phyloP scores from a whole-genome alignment of 1,140 invertebrate species.

The Saxidomus purpurata region DNA sequence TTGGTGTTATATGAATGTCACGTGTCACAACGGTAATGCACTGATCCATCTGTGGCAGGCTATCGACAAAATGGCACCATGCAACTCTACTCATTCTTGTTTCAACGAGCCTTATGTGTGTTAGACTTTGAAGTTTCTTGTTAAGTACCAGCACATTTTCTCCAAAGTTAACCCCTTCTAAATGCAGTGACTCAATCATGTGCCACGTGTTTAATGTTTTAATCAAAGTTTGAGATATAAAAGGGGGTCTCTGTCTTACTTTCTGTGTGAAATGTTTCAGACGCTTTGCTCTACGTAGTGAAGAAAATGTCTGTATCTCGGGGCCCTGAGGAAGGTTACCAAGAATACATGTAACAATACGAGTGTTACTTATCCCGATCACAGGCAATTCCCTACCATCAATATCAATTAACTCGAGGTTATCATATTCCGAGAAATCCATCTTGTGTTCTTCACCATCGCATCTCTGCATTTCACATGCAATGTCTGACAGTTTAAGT shows the following conservation, averaged over 20 bases:
- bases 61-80: background rate
- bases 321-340: background rate
- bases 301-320: background rate
- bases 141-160: background rate
- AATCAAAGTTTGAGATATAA: background rate
- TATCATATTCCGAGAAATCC: background rate
- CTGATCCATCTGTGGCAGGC: background rate
- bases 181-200: background rate
- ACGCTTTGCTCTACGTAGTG: background rate
- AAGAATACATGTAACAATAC: background rate
- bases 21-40: background rate
- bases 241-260: background rate
- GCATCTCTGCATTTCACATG: background rate
- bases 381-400: background rate
- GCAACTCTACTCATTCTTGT: background rate
- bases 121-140: background rate
- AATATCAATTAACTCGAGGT: background rate
- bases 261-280: background rate
- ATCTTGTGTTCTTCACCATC: background rate
- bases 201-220: background rate
- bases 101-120: background rate
- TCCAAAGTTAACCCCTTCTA: background rate
- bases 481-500: background rate
- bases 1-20: background rate
- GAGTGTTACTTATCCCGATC: background rate